These are phyloP conservation scores for Lamellibrachia luymesi DNA, from an alignment of 1,140 invertebrate species.

Conservation along the genomic window DNA sequence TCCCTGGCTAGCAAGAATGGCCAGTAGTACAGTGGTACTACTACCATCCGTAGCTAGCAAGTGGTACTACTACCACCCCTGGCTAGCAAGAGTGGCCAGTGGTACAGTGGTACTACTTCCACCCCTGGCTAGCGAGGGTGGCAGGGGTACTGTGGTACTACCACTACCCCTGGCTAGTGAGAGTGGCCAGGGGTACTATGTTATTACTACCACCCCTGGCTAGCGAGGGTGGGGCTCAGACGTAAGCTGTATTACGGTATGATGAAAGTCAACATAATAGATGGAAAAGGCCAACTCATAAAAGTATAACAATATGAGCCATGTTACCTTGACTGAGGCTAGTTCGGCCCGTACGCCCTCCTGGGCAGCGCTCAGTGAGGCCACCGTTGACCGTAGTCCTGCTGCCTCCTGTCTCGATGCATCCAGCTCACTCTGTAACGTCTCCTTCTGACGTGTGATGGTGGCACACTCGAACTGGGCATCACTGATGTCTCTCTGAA, in stretches of 20 bases:
- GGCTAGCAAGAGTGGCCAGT: too few species aligned
- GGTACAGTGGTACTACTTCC: too few species aligned
- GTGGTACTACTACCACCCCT: too few species aligned
- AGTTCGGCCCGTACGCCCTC: slow-evolving; percentile 49
- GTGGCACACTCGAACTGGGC: slow-evolving; percentile 44
- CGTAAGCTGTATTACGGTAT: neutral
- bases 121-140: too few species aligned
- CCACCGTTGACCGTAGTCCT: slow-evolving; percentile 45
- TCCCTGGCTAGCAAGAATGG: too few species aligned
- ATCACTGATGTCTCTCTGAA: slow-evolving; percentile 41
- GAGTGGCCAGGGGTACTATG: too few species aligned
- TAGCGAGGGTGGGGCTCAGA: neutral
- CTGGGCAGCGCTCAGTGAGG: slow-evolving; percentile 46
- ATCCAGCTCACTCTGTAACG: slow-evolving; percentile 46
- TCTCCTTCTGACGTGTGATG: slow-evolving; percentile 44
- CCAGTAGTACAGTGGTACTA: too few species aligned
- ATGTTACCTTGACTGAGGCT: slow-evolving; percentile 44
- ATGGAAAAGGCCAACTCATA: slow-evolving; percentile 26
- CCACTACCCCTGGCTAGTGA: too few species aligned
- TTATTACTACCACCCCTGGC: too few species aligned
- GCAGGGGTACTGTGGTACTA: too few species aligned
- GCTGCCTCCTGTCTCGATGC: slow-evolving; percentile 40
- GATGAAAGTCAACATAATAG: neutral
- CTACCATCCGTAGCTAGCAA: too few species aligned
- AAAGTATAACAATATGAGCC: slow-evolving; percentile 29